Conservation (phyloP, 2,888 invertebrate genomes). For the Philopedon plagiatum region DNA sequence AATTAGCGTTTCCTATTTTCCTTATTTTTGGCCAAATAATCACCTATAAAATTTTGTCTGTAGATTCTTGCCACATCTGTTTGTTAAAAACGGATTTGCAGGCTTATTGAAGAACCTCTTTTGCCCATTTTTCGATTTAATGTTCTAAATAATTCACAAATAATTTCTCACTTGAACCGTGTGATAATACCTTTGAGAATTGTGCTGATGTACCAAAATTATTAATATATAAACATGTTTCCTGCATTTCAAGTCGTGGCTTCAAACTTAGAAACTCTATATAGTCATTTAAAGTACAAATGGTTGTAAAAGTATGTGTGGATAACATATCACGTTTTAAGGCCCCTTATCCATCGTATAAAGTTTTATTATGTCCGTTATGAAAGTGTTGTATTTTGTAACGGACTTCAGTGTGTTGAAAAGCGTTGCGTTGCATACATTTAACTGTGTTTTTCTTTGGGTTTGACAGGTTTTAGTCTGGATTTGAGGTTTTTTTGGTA, state of each 20-base stretch:
- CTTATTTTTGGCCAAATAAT: too few relatives aligned
- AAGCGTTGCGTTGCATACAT: conserved; percentile 26
- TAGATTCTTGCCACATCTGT: too few relatives aligned
- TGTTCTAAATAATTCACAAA: too few relatives aligned
- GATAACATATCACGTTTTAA: conserved; percentile 63
- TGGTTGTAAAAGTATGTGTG: conserved; percentile 72
- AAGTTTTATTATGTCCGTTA: conserved; percentile 42
- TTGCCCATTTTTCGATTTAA: too few relatives aligned
- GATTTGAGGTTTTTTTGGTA: too few relatives aligned
- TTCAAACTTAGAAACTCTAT: conserved; percentile 68
- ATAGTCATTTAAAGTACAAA: conserved; percentile 89
- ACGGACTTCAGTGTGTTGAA: conserved; percentile 27
- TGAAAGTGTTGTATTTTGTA: conserved; percentile 33
- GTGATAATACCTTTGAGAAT: background rate
- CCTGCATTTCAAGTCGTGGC: conserved; percentile 57
- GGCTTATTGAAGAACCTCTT: too few relatives aligned
- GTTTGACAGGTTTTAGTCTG: too few relatives aligned
- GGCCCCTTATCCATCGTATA: conserved; percentile 43
- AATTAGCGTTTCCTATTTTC: too few relatives aligned
- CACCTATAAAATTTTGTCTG: too few relatives aligned
- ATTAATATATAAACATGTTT: conserved; percentile 39
- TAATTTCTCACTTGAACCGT: too few relatives aligned
- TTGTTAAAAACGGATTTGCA: too few relatives aligned
- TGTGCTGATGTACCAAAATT: conserved; percentile 27
- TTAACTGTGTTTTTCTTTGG: background rate